phyloP scores from a whole-genome alignment of 2,113 vertebrate species.

The Eclectus roratus region DNA sequence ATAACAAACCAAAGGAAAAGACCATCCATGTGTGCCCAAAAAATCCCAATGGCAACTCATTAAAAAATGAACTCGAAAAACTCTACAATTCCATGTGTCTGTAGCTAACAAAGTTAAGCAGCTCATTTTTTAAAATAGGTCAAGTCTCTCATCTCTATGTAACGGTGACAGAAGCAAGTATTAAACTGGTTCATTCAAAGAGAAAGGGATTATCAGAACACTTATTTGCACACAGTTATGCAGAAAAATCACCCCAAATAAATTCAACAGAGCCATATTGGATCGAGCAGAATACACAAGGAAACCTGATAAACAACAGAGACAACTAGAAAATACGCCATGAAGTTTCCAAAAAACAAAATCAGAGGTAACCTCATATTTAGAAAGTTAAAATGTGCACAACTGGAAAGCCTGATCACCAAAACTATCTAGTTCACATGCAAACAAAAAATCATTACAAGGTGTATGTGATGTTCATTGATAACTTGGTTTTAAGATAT shows the following conservation, averaged over 20 bases:
- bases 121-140: conserved; percentile 23
- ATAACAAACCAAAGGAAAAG: not conserved
- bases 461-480: accelerated
- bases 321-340: not conserved
- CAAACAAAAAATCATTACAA: not conserved
- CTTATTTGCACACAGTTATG: not conserved
- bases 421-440: not conserved
- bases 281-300: not conserved
- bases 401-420: not conserved
- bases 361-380: not conserved
- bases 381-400: not conserved
- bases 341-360: not conserved
- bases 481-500: not conserved
- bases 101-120: not conserved
- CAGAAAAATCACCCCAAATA: not conserved
- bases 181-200: conserved; percentile 16
- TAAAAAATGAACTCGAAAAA: not conserved
- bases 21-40: not conserved
- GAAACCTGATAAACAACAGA: not conserved
- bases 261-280: not conserved
- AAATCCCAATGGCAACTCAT: not conserved
- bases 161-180: conserved; percentile 4
- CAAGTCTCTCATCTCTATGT: not conserved
- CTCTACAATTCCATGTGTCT: not conserved
- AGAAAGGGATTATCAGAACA: conserved; percentile 20